Conservation (phyloP, 2,888 invertebrate species). For the Uloborus plumipes region DNA sequence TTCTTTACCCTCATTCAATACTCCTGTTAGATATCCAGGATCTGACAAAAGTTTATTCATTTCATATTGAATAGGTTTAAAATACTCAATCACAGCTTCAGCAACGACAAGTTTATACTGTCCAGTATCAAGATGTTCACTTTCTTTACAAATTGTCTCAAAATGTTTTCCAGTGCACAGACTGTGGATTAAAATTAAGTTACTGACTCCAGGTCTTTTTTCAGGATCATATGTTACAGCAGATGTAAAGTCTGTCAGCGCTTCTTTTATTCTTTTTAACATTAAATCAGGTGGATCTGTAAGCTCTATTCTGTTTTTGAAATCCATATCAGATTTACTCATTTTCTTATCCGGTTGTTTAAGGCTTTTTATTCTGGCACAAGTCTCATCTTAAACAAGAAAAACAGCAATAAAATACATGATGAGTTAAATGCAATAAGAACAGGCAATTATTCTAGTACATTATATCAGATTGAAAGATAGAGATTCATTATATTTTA, state of each 20-base stretch:
- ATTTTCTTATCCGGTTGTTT: slow-evolving; percentile 92
- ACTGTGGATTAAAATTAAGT: slow-evolving; percentile 87
- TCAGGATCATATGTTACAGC: slow-evolving; percentile 85
- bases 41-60: slow-evolving; percentile 76
- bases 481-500: too few relatives aligned
- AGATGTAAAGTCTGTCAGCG: slow-evolving; percentile 90
- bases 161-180: slow-evolving; percentile 78
- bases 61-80: slow-evolving; percentile 80
- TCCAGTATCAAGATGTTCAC: slow-evolving; percentile 79
- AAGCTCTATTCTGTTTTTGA: slow-evolving; percentile 83
- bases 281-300: slow-evolving; percentile 82
- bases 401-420: neutral
- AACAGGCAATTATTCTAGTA: too few relatives aligned
- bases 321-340: slow-evolving; percentile 93
- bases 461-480: too few relatives aligned
- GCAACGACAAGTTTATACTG: slow-evolving; percentile 83
- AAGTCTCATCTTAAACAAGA: slow-evolving; percentile 25
- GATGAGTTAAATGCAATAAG: too few relatives aligned
- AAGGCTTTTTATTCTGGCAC: slow-evolving; percentile 77
- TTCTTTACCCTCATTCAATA: slow-evolving; percentile 78
- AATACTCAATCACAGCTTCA: slow-evolving; percentile 79
- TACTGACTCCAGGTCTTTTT: slow-evolving; percentile 87
- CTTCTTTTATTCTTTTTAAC: slow-evolving; percentile 83
- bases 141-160: slow-evolving; percentile 80
- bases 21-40: slow-evolving; percentile 77